Evolutionary conservation across 1,140 invertebrate species (phyloP), one percentile per base, ranked within the genome.

Genomic region (Linepithema humile): DNA sequence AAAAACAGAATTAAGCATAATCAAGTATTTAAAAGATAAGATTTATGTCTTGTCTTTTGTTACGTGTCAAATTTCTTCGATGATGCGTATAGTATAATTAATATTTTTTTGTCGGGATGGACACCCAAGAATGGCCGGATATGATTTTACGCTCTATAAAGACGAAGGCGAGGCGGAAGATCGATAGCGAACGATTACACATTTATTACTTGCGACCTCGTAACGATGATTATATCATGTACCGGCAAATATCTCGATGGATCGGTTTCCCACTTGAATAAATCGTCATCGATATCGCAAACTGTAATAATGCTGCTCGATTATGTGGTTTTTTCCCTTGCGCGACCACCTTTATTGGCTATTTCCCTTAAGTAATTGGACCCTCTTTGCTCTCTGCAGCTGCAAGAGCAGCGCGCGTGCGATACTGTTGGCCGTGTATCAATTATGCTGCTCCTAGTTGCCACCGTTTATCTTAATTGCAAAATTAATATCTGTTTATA

Each of bases 301-400:
- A 35, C 38, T 53, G 82, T 73, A 88, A 89, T 88, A 64, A 59
- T 26, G 43, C 48, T 7, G 75, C 87, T 88, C 62, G 65, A 74
- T 87, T 87, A 72, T 72, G 59, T 69, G 23, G 45, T 55, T 75
- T 65, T 80, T 86, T 70, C 64, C 67, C 73, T 62, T 50, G 60
- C 57, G 64, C 70, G 83, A 65, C 85, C 65, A 77, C 38, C 80
- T 80, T 85, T 84, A 90, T 90, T 90, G 83, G 60, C 60, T 26
- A 90, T 89, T 90, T 90, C 89, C 89, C 89, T 70, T 69, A 73
- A 78, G 64, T 74, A 90, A 90, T 90, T 89, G 83, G 80, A 70
- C 83, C 65, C 72, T 23, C 80, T 55, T 45, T 60, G 55, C 60
- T 29, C 70, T n/a, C 64, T 80, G 50, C 35, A 9, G 35, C 12